Evolutionary conservation across 2,797 vertebrate genomes (phyloP), one percentile per base, ranked within the genome.

Genomic region (Discoglossus pictus): DNA sequence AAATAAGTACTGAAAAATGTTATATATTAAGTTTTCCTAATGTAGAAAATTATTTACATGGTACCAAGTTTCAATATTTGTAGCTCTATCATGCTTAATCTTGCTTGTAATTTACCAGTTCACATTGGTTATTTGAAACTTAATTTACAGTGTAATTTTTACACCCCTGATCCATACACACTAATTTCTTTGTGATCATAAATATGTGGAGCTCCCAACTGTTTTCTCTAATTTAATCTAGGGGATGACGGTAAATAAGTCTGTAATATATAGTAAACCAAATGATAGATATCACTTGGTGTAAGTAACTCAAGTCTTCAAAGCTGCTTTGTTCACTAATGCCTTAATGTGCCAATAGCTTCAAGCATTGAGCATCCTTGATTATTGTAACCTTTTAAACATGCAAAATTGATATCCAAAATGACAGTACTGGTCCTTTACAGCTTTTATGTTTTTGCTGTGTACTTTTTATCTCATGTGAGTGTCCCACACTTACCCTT

Each of bases 381-480:
- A 4, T 35, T 38, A 13, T 18, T 38, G 6, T 54, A 38, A 10
- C 34, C 17, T 23, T 54, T 54, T 20, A 54, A 38, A 38, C 44
- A 6, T 40, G 53, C 34, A 7, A 42, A n/a, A 7, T 43, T 67
- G 31, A 6, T 15, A 20, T 35, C 20, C 24, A 21, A 61, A 40
- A 68, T 74, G 50, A n/a, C 1, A 18, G 54, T 44, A 60, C 16
- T 38, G 62, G 55, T 39, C 63, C 58, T 6, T 65, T 52, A 9
- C 53, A 69, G 51, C 43, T 47, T 68, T 15, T 3, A n/a, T n/a
- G n/a, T n/a, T 53, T 53, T 53, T 44, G 67, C 64, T 55, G 38
- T 67, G 50, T 39, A 67, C 71, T 74, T 56, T 73, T 74, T 43
- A 52, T 69, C 70, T 72, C 36, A 13, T 71, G 21, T 21, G 39